Conservation (phyloP, 2,113 vertebrate genomes). For the Gavia stellata region DNA sequence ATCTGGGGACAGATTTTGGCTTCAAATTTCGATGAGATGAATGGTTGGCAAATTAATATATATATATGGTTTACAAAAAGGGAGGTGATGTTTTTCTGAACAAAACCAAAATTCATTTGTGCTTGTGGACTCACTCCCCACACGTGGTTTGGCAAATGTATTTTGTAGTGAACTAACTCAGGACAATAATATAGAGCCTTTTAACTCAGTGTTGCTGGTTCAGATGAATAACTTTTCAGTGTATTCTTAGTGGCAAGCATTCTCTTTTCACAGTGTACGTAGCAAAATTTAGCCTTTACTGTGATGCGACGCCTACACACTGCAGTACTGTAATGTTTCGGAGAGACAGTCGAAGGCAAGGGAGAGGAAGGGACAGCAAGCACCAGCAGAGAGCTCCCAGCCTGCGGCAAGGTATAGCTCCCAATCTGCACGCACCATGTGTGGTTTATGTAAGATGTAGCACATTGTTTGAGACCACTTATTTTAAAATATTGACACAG, state of each 20-base stretch:
- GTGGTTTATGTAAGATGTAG: neutral
- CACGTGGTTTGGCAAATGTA: neutral
- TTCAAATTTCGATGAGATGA: neutral
- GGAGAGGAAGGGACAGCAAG: neutral
- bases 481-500: neutral
- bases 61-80: neutral
- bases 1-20: neutral
- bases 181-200: neutral
- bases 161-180: neutral
- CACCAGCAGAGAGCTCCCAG: neutral
- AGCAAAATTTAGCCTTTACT: neutral
- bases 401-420: neutral
- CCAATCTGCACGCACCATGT: accelerated
- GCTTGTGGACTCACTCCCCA: neutral
- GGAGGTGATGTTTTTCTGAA: neutral
- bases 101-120: neutral
- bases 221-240: neutral
- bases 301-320: neutral
- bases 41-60: neutral
- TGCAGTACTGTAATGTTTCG: neutral
- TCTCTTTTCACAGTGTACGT: neutral
- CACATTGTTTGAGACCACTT: neutral
- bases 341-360: neutral
- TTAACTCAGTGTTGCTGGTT: neutral
- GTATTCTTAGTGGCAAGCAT: neutral